Evolutionary conservation across 1,140 invertebrate species (phyloP), one percentile per base, ranked within the genome.

Genomic region (Drosophila willistoni): DNA sequence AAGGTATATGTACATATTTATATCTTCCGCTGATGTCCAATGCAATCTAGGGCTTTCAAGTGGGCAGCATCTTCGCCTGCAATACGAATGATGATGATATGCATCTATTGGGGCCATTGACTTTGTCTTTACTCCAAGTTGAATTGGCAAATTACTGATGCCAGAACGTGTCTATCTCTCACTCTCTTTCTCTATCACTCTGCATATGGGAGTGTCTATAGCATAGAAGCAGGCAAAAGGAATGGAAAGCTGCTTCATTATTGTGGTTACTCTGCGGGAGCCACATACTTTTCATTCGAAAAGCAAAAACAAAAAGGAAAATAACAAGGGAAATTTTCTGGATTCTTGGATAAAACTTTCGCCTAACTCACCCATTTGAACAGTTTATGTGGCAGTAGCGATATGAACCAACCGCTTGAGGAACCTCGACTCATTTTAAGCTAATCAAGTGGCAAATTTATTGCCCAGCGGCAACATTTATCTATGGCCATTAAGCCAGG

Each of bases 381-480:
- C 57, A 67, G 55, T 80, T 83, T 73, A 82, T 73, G 79, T 61
- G 67, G 76, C 76, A 82, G 67, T 19, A 60, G 51, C 83, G 81
- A 77, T 79, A 64, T 71, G 67, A 55, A 22, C 69, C 69, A 71
- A 59, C 62, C 41, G 61, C 42, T 33, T 44, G 12, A 5, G 36
- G 51, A 36, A 47, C 57, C 55, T 19, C 13, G 41, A 25, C 25
- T 57, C 62, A 80, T 86, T 87, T 82, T 68, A 57, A 62, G 54
- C 84, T 80, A 87, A 89, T 87, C 87, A 87, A 89, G 56, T 73
- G 42, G 64, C 65, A 89, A 83, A 89, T 83, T 83, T 77, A 83
- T 70, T 62, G 39, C 61, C 68, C 56, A 10, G 33, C 56, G 67
- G 63, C 64, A 19, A 64, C 54, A 62, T 54, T 66, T 33, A 72